These are phyloP conservation scores for Cetoscarus ocellatus DNA, from an alignment of 2,797 vertebrate species.

Conservation along the genomic window DNA sequence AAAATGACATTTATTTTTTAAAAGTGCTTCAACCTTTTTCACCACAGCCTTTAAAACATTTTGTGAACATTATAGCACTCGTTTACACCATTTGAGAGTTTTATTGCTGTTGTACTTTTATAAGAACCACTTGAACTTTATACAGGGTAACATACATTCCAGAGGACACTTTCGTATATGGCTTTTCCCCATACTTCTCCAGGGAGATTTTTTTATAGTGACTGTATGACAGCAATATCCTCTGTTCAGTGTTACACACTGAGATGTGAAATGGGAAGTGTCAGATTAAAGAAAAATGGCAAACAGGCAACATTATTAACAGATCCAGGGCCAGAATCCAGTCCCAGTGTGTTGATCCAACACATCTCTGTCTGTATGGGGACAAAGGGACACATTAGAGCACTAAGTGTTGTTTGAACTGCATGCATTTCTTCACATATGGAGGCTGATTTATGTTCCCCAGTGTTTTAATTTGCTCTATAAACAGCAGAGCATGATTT, in stretches of 20 bases:
- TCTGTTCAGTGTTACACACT: slow-evolving; percentile 27
- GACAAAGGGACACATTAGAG: slow-evolving; percentile 30
- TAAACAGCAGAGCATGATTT: not conserved
- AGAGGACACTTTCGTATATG: slow-evolving; percentile 27
- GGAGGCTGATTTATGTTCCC: not conserved
- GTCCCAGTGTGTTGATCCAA: slow-evolving; percentile 37
- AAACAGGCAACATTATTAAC: slow-evolving; percentile 32
- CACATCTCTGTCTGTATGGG: slow-evolving; percentile 37
- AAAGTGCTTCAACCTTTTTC: slow-evolving; percentile 1
- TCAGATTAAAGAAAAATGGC: slow-evolving; percentile 55
- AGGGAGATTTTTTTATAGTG: slow-evolving; percentile 31
- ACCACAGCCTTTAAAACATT: not conserved
- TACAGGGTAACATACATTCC: slow-evolving; percentile 16
- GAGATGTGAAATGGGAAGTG: slow-evolving; percentile 57
- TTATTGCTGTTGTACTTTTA: slow-evolving; percentile 4
- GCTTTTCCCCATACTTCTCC: slow-evolving; percentile 26
- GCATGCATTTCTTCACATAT: not conserved
- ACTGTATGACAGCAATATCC: slow-evolving; percentile 52
- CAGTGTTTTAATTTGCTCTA: not conserved
- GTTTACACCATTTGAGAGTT: not conserved
- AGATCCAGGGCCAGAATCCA: slow-evolving; percentile 18
- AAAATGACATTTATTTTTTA: slow-evolving; percentile 12
- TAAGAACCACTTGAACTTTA: slow-evolving; percentile 39
- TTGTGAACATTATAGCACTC: slow-evolving; percentile 2
- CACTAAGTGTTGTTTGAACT: slow-evolving; percentile 9